Evolutionary conservation across 2,888 invertebrate genomes (phyloP), one percentile per base, ranked within the genome.

Genomic region (Antheraea assamensis): DNA sequence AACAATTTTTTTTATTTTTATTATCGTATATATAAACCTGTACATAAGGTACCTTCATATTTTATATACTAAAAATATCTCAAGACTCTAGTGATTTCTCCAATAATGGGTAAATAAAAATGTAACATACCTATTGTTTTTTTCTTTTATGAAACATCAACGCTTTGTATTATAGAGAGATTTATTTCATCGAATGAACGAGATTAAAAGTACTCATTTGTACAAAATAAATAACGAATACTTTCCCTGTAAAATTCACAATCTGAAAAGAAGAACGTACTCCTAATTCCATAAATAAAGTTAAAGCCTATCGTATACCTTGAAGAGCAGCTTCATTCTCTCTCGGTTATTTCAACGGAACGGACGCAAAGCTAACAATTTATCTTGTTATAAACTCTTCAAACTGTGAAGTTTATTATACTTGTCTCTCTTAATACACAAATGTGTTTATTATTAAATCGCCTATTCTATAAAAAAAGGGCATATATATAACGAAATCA

Each of bases 221-320:
- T 7, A 8, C 1, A 8, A 19, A 30, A 30, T 19, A 21, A 55
- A 49, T 31, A 55, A 31, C 30, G 10, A 42, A 42, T 61, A 47
- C n/a, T 47, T 30, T 68, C 19, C 15, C 13, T 21, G 71, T 52
- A 2, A 55, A 27, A 21, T n/a, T 68, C 74, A 71, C 70, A 72
- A 72, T 77, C 55, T 78, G 77, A 80, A 78, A 85, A 83, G 81
- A 84, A 84, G 84, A 75, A 80, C 78, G 79, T 79, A 81, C 13
- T 13, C 79, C 83, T 17, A 64, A 21, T 30, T 77, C 78, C 76
- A 74, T 77, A 82, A 84, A 84, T 84, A 88, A 85, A 87, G 84
- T 86, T 83, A 82, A 81, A 80, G 89, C 90, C 89, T 90, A 90
- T 90, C 90, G 90, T 89, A 85, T 85, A 83, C 76, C 75, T 80